These are phyloP conservation scores for Hydrocynus forskahlii DNA, from an alignment of 2,797 vertebrate species.

Conservation along the genomic window DNA sequence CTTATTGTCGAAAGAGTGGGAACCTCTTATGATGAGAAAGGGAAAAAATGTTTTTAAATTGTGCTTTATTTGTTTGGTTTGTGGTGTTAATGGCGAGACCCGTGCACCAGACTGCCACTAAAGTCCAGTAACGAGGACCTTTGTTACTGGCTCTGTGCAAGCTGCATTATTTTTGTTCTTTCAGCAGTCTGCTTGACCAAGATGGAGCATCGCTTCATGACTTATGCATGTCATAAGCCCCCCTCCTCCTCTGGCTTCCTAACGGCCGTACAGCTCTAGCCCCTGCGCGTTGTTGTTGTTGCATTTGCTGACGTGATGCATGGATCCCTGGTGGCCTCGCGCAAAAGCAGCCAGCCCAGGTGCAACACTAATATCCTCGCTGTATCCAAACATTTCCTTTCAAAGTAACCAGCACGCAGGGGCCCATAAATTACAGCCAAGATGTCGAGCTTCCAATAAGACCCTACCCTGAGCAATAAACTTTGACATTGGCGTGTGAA, in stretches of 20 bases:
- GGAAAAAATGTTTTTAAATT: neutral
- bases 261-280: constrained; percentile 45
- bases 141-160: constrained; percentile 48
- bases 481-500: constrained; percentile 92
- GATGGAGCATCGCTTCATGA: constrained; percentile 67
- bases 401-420: constrained; percentile 94
- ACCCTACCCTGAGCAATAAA: constrained; percentile 86
- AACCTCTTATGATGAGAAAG: neutral
- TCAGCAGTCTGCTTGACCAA: constrained; percentile 65
- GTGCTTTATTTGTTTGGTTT: constrained; percentile 23
- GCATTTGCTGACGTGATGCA: constrained; percentile 84
- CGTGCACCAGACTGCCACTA: constrained; percentile 17
- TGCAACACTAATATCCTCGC: constrained; percentile 95
- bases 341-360: constrained; percentile 92
- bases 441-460: constrained; percentile 89
- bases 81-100: constrained; percentile 23
- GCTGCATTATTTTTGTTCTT: constrained; percentile 54
- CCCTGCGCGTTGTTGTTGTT: constrained; percentile 60
- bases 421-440: constrained; percentile 96
- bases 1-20: neutral
- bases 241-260: constrained; percentile 63
- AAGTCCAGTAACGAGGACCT: constrained; percentile 42
- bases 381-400: constrained; percentile 99
- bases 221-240: constrained; percentile 73
- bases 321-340: constrained; percentile 88